A percentile compares a stretch with the other conserved stretches of the same genome.
phyloP scores from a whole-genome alignment of 1,140 invertebrate genomes.

The Dreissena polymorpha region DNA sequence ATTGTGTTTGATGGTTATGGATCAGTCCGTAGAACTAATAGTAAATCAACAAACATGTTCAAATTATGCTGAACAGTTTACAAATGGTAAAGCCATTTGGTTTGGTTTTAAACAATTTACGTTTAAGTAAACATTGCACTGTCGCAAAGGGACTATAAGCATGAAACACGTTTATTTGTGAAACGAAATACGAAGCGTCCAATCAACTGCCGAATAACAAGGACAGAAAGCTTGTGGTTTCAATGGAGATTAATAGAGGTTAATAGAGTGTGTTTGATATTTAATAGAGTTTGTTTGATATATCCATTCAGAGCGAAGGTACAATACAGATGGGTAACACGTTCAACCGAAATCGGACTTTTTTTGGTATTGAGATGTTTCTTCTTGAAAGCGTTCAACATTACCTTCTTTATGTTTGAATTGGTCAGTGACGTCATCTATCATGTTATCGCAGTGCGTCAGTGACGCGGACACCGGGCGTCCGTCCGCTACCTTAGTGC shows the following conservation, averaged over 20 bases:
- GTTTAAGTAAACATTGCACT: too few relatives aligned
- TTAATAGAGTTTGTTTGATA: too few relatives aligned
- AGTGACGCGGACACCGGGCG: conserved; percentile 76
- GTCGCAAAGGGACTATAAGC: background rate
- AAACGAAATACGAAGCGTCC: too few relatives aligned
- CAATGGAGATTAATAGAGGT: too few relatives aligned
- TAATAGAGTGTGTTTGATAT: too few relatives aligned
- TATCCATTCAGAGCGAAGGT: too few relatives aligned
- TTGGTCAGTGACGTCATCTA: conserved; percentile 74
- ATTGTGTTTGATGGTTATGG: background rate
- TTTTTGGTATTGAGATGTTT: too few relatives aligned
- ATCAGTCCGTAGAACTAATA: background rate
- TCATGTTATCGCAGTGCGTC: conserved; percentile 76
- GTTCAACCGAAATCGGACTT: too few relatives aligned
- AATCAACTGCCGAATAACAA: too few relatives aligned
- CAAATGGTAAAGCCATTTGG: background rate
- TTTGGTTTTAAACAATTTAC: background rate
- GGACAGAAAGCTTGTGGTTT: too few relatives aligned
- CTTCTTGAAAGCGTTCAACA: too few relatives aligned
- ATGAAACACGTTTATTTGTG: background rate
- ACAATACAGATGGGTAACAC: too few relatives aligned
- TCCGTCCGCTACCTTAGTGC: conserved; percentile 91
- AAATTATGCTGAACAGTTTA: background rate
- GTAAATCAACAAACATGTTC: background rate
- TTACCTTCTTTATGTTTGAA: conserved; percentile 84